Percentiles rank a stretch among this genome's conserved stretches.
phyloP scores from a whole-genome alignment of 2,888 invertebrate genomes.

The Spatulosminthurus flaviceps region DNA sequence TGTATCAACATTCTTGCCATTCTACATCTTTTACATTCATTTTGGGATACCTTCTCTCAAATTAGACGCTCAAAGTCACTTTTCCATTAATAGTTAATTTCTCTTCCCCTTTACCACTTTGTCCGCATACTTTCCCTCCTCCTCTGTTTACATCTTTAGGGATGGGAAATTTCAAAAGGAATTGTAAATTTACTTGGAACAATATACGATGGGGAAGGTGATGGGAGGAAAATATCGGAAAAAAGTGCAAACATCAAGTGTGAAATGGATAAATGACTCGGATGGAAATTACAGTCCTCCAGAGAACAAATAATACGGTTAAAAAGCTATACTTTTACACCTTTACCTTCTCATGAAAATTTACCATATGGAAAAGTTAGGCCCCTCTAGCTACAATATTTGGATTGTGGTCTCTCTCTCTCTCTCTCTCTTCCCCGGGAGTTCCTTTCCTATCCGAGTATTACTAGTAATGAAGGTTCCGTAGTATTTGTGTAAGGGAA shows the following conservation, averaged over 20 bases:
- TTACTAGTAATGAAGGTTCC: conserved; percentile 11
- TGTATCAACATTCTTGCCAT: conserved; percentile 24
- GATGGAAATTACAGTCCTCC: too few species aligned
- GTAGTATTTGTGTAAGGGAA: neutral
- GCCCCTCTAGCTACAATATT: too few species aligned
- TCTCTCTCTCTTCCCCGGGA: neutral
- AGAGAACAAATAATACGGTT: too few species aligned
- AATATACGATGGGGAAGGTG: neutral
- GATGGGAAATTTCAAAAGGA: neutral
- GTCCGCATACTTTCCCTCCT: neutral
- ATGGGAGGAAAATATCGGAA: neutral
- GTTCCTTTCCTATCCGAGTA: neutral
- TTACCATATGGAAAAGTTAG: too few species aligned
- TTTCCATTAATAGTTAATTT: neutral
- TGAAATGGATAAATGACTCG: too few species aligned
- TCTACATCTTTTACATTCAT: conserved; percentile 19
- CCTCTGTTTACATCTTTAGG: too few species aligned
- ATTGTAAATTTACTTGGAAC: neutral
- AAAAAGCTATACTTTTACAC: too few species aligned
- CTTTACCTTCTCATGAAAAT: too few species aligned
- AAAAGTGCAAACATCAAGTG: neutral
- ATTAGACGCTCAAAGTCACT: conserved; percentile 8
- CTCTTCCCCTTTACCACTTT: neutral
- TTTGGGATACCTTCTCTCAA: conserved; percentile 13
- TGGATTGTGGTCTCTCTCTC: conserved; percentile 4